Percentiles rank a stretch among this genome's conserved stretches.
Evolutionary conservation across 2,113 vertebrate genomes (phyloP).

Genomic region (Aegithalos caudatus): DNA sequence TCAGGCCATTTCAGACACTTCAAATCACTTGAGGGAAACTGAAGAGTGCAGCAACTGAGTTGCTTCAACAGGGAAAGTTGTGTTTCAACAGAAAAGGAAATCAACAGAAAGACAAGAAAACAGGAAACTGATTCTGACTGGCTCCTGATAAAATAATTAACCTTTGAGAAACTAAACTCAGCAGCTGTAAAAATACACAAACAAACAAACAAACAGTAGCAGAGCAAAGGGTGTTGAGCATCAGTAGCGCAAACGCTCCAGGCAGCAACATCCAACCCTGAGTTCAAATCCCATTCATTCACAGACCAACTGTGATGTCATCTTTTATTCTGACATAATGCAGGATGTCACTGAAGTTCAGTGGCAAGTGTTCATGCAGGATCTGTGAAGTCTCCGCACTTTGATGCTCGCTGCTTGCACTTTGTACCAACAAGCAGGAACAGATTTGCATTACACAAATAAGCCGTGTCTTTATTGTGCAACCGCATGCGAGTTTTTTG

Average conservation of each 20-base stretch:
- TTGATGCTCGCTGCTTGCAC: background rate
- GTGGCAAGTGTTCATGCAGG: slow-evolving; percentile 35
- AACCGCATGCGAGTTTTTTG: background rate
- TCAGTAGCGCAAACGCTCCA: background rate
- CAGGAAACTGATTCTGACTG: background rate
- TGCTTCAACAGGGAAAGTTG: slow-evolving; percentile 16
- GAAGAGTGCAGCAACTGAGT: background rate
- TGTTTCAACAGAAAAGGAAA: background rate
- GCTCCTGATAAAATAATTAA: background rate
- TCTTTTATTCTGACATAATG: background rate
- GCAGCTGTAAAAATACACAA: background rate
- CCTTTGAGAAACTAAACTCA: background rate
- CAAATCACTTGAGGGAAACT: background rate
- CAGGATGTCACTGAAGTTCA: background rate
- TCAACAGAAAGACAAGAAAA: background rate
- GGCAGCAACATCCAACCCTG: background rate
- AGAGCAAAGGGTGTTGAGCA: background rate
- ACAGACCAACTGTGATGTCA: background rate
- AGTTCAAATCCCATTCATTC: background rate
- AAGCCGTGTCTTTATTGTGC: slow-evolving; percentile 38
- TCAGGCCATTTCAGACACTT: background rate
- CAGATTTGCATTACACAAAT: background rate
- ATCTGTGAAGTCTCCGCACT: background rate
- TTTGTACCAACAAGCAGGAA: background rate
- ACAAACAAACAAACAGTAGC: background rate